Percentiles rank a stretch among this genome's conserved stretches.
These are phyloP conservation scores for Bombus impatiens DNA, from an alignment of 1,140 invertebrate species.

Conservation along the genomic window DNA sequence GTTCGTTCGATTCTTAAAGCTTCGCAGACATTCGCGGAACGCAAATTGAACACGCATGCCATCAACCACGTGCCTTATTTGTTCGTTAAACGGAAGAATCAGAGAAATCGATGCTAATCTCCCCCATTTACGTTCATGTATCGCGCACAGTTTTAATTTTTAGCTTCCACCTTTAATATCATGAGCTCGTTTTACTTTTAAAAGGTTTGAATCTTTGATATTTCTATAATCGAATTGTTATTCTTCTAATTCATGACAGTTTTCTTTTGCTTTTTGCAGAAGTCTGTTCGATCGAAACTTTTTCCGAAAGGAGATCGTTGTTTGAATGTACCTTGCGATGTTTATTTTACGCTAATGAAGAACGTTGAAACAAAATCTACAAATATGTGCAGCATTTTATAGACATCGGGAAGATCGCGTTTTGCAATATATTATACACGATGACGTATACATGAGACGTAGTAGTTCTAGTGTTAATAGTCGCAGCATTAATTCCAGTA, in stretches of 20 bases:
- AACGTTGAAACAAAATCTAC: too few species aligned
- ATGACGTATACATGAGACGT: background rate
- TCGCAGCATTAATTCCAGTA: background rate
- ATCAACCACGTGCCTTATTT: too few species aligned
- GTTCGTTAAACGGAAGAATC: background rate
- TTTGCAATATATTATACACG: too few species aligned
- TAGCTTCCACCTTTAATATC: background rate
- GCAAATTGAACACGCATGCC: too few species aligned
- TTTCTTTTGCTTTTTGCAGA: background rate
- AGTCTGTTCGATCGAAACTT: background rate
- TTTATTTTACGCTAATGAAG: too few species aligned
- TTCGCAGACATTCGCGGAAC: too few species aligned
- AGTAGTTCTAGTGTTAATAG: background rate
- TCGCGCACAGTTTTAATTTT: constrained; percentile 4
- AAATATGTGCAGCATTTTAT: too few species aligned
- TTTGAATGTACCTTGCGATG: too few species aligned
- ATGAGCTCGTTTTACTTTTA: background rate
- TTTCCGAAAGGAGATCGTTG: background rate
- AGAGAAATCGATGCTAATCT: constrained; percentile 1
- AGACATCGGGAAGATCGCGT: too few species aligned
- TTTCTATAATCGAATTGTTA: background rate
- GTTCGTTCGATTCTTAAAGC: too few species aligned
- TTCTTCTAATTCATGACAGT: background rate
- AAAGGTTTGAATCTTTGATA: background rate
- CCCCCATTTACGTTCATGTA: background rate